phyloP scores from a whole-genome alignment of 2,888 invertebrate species.

The Ochropacha duplaris region DNA sequence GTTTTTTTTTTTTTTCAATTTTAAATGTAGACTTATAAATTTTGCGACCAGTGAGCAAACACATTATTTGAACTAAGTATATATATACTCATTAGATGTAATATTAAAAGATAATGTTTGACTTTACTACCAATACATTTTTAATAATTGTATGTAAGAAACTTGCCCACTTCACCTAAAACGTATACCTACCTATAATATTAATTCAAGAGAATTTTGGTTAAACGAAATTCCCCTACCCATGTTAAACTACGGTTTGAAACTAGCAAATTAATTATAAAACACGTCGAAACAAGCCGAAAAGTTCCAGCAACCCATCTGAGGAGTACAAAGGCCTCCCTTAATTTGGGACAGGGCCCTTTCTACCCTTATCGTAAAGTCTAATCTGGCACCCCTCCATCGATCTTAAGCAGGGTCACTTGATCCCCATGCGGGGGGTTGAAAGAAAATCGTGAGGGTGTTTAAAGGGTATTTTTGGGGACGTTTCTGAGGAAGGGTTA shows the following conservation, averaged over 20 bases:
- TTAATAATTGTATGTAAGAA: too few species aligned
- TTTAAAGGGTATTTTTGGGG: constrained; percentile 55
- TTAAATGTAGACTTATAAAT: too few species aligned
- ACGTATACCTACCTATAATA: background rate
- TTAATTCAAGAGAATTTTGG: constrained; percentile 35
- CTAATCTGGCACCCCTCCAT: constrained; percentile 76
- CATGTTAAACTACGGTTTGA: constrained; percentile 71
- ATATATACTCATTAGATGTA: too few species aligned
- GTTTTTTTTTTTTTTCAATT: too few species aligned
- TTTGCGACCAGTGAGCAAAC: too few species aligned
- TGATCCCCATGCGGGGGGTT: constrained; percentile 69
- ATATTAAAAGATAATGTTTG: too few species aligned
- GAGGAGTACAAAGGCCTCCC: constrained; percentile 74
- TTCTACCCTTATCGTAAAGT: constrained; percentile 76
- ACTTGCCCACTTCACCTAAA: too few species aligned
- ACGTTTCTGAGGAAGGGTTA: constrained; percentile 65
- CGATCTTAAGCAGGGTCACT: constrained; percentile 82
- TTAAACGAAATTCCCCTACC: constrained; percentile 65
- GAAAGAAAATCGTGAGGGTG: constrained; percentile 76
- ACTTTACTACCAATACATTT: too few species aligned
- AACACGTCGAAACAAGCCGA: constrained; percentile 79
- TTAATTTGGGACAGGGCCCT: constrained; percentile 66
- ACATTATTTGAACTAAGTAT: too few species aligned
- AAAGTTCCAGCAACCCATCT: constrained; percentile 73
- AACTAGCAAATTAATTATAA: constrained; percentile 83